Conservation (phyloP, 2,888 invertebrate genomes). For the Orthosia cruda region DNA sequence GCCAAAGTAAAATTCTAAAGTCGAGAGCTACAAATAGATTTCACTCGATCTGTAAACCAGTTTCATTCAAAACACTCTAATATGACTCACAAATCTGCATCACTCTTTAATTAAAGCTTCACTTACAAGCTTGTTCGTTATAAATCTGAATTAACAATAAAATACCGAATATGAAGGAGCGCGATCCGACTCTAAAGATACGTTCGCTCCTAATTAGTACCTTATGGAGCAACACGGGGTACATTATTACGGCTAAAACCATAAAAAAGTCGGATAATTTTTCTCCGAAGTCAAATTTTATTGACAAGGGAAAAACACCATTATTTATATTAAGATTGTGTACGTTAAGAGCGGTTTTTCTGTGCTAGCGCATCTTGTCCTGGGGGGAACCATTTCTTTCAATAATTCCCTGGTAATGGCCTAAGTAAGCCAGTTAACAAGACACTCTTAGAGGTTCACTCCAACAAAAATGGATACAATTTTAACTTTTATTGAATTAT, state of each 20-base stretch:
- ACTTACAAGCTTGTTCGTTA: conserved; percentile 52
- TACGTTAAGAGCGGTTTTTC: conserved; percentile 60
- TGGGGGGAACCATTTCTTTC: conserved; percentile 80
- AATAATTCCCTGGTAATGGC: conserved; percentile 83
- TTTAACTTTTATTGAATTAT: conserved; percentile 81
- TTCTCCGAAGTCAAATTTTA: conserved; percentile 55
- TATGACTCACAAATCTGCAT: conserved; percentile 6
- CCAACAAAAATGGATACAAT: conserved; percentile 77
- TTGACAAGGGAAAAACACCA: conserved; percentile 56
- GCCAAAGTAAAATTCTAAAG: background rate
- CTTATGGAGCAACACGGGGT: conserved; percentile 79
- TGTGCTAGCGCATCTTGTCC: conserved; percentile 57
- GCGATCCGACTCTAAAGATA: conserved; percentile 71
- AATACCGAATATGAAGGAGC: conserved; percentile 63
- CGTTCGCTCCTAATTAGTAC: conserved; percentile 77
- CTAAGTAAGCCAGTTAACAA: conserved; percentile 85
- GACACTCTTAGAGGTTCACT: conserved; percentile 76
- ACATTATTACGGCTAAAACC: conserved; percentile 75
- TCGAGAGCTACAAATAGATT: no score
- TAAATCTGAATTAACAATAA: conserved; percentile 69
- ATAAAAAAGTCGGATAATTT: conserved; percentile 79
- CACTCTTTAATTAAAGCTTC: conserved; percentile 63
- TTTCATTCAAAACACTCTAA: background rate
- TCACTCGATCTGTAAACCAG: background rate
- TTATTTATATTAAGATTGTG: conserved; percentile 44